Evolutionary conservation across 1,140 invertebrate genomes (phyloP).

Genomic region (Lethrus apterus): DNA sequence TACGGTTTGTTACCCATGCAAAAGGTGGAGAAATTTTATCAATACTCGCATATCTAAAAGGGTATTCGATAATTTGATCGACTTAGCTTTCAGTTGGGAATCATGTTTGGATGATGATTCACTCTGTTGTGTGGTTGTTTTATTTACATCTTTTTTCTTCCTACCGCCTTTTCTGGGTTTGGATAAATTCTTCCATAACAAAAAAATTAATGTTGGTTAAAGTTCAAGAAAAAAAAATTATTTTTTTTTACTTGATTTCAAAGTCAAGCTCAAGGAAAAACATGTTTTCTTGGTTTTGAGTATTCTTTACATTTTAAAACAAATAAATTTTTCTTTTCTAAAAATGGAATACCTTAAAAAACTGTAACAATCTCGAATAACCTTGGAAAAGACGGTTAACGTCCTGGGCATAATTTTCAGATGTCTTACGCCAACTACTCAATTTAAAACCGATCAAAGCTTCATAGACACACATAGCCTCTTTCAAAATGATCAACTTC

Average conservation of each 20-base stretch:
- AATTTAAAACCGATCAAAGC: slow-evolving; percentile 47
- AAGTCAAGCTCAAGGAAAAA: too few species aligned
- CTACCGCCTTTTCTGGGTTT: slow-evolving; percentile 43
- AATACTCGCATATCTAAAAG: slow-evolving; percentile 42
- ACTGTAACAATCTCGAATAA: slow-evolving; percentile 42
- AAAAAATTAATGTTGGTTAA: too few species aligned
- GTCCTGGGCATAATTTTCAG: slow-evolving; percentile 35
- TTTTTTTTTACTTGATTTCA: too few species aligned
- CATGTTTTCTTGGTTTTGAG: slow-evolving; percentile 17
- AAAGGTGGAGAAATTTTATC: slow-evolving; percentile 39
- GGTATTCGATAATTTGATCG: slow-evolving; percentile 22
- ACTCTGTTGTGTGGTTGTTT: slow-evolving; percentile 18
- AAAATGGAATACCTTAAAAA: slow-evolving; percentile 38
- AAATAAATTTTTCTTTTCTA: slow-evolving; percentile 5
- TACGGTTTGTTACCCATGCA: slow-evolving; percentile 40
- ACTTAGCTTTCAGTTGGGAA: slow-evolving; percentile 30
- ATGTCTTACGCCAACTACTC: slow-evolving; percentile 34
- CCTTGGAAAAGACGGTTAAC: slow-evolving; percentile 43
- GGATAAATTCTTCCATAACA: slow-evolving; percentile 34
- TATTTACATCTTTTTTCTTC: slow-evolving; percentile 35
- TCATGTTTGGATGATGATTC: neutral
- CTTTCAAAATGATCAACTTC: slow-evolving; percentile 41
- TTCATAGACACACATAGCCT: slow-evolving; percentile 44
- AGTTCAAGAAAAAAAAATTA: too few species aligned
- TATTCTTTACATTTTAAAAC: neutral